Evolutionary conservation across 2,888 invertebrate genomes (phyloP).

Genomic region (Drosophila merina): DNA sequence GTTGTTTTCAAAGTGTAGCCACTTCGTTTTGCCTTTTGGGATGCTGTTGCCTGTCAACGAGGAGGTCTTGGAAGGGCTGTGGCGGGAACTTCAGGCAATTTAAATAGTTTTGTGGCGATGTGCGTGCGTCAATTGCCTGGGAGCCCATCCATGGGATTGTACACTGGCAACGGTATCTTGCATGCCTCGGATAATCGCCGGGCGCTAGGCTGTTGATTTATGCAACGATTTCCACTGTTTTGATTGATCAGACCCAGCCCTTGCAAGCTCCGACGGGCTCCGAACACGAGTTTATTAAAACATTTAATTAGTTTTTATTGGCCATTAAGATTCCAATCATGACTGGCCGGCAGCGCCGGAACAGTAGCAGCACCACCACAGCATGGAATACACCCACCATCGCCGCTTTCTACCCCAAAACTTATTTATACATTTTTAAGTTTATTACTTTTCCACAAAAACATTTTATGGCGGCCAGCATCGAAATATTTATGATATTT

Average conservation of each 20-base stretch:
- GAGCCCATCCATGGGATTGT: conserved; percentile 23
- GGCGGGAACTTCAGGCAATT: conserved; percentile 35
- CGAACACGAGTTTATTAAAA: conserved; percentile 18
- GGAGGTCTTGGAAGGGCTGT: conserved; percentile 31
- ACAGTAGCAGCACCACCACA: conserved; percentile 49
- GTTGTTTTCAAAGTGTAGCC: conserved; percentile 28
- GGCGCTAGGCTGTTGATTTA: conserved; percentile 37
- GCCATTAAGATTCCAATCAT: conserved; percentile 70
- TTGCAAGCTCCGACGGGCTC: neutral
- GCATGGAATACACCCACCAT: conserved; percentile 56
- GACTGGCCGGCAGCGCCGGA: conserved; percentile 32
- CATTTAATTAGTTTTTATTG: conserved; percentile 73
- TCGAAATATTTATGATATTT: conserved; percentile 76
- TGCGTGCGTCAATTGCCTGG: conserved; percentile 38
- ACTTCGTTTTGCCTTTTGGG: conserved; percentile 51
- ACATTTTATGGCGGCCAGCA: conserved; percentile 58
- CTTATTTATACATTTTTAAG: conserved; percentile 35
- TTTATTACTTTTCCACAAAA: conserved; percentile 61
- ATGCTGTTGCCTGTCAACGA: conserved; percentile 54
- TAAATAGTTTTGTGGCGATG: conserved; percentile 32
- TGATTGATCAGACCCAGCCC: conserved; percentile 35
- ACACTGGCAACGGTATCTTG: conserved; percentile 20
- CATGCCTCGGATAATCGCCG: conserved; percentile 31
- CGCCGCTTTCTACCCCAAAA: conserved; percentile 59
- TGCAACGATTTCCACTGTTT: conserved; percentile 39